Percentiles rank a stretch among this genome's conserved stretches.
Evolutionary conservation across 2,888 invertebrate species (phyloP).

Genomic region (Didymodactylos carnosus): DNA sequence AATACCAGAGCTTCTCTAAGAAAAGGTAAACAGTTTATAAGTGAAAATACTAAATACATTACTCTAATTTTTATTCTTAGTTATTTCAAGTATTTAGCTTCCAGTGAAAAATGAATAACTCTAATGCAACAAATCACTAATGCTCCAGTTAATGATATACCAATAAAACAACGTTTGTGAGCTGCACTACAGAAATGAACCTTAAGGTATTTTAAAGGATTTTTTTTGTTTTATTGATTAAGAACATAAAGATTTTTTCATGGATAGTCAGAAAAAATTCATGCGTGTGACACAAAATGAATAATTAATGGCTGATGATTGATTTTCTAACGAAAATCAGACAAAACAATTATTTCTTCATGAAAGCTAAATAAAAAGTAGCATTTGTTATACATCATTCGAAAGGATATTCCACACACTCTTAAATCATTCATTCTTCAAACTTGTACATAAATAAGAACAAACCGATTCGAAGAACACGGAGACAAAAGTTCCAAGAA

Average conservation of each 20-base stretch:
- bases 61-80: not conserved
- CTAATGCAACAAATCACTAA: slow-evolving; percentile 28
- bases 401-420: no score
- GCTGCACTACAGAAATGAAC: slow-evolving; percentile 49
- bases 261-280: slow-evolving; percentile 38
- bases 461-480: no score
- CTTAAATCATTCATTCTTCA: no score
- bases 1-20: slow-evolving; percentile 47
- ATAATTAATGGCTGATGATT: no score
- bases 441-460: no score
- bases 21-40: slow-evolving; percentile 39
- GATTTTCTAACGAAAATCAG: no score
- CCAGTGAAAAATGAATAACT: slow-evolving; percentile 27
- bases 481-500: no score
- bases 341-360: no score
- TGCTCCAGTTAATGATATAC: slow-evolving; percentile 33
- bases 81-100: slow-evolving; percentile 30
- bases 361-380: no score
- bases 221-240: not conserved
- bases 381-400: no score
- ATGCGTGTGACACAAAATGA: no score
- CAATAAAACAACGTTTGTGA: slow-evolving; percentile 45
- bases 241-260: slow-evolving; percentile 9
- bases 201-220: slow-evolving; percentile 36
- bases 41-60: no score